Evolutionary conservation across 2,113 vertebrate species (phyloP).

Genomic region (Labrus mixtus): DNA sequence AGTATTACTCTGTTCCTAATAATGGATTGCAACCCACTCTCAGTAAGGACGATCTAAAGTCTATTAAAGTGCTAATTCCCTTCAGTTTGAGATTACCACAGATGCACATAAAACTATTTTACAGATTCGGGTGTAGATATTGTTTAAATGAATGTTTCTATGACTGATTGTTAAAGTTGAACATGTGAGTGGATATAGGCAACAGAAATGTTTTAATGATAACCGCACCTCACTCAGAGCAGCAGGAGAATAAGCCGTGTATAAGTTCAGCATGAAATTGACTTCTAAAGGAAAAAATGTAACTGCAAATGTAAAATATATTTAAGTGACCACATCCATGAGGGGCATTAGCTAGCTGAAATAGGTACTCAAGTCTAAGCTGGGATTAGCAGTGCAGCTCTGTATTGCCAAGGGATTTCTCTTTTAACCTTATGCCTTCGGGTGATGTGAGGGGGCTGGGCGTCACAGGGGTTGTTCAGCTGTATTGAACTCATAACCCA

Average conservation of each 20-base stretch:
- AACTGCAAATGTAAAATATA: slow-evolving; percentile 21
- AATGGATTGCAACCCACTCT: slow-evolving; percentile 44
- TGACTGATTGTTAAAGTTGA: background rate
- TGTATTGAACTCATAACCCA: slow-evolving; percentile 8
- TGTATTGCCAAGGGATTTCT: slow-evolving; percentile 75
- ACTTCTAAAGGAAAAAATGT: slow-evolving; percentile 21
- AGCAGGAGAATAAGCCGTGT: background rate
- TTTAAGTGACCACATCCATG: slow-evolving; percentile 46
- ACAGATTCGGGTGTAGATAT: background rate
- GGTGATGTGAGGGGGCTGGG: slow-evolving; percentile 41
- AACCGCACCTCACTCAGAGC: background rate
- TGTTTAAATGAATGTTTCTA: background rate
- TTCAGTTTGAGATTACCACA: background rate
- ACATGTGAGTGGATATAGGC: background rate
- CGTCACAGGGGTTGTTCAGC: slow-evolving; percentile 21
- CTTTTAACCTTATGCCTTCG: slow-evolving; percentile 71
- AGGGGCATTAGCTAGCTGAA: slow-evolving; percentile 78
- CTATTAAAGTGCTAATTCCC: slow-evolving; percentile 29
- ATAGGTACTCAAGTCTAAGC: slow-evolving; percentile 78
- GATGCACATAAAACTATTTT: background rate
- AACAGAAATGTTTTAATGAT: background rate
- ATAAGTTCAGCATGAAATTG: background rate
- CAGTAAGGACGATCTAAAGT: slow-evolving; percentile 34
- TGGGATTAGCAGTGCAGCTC: slow-evolving; percentile 79
- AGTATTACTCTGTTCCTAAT: slow-evolving; percentile 26